Evolutionary conservation across 1,140 invertebrate genomes (phyloP).

Genomic region (Pseudomyrmex sp.): DNA sequence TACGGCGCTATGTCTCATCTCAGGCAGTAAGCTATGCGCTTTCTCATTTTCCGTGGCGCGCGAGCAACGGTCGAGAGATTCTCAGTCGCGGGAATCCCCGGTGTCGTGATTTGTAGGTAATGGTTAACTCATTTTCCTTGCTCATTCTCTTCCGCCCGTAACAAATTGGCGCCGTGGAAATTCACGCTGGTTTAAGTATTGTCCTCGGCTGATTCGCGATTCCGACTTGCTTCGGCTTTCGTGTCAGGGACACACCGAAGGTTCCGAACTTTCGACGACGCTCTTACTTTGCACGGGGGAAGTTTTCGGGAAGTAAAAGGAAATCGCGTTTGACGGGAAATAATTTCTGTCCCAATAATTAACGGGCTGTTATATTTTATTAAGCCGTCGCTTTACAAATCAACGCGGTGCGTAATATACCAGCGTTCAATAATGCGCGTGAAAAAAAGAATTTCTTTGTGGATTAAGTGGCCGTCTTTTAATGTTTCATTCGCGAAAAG

Average conservation of each 20-base stretch:
- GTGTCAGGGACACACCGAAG: conserved; percentile 28
- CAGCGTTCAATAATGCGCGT: conserved; percentile 52
- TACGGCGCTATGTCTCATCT: conserved; percentile 6
- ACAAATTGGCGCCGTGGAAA: conserved; percentile 64
- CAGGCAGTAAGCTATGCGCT: conserved; percentile 2
- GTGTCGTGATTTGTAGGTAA: conserved; percentile 72
- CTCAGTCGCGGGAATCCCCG: conserved; percentile 63
- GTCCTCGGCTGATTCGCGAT: conserved; percentile 50
- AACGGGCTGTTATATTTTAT: conserved; percentile 58
- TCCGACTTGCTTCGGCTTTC: conserved; percentile 15
- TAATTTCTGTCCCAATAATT: conserved; percentile 56
- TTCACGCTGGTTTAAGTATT: conserved; percentile 57
- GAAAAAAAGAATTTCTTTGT: conserved; percentile 58
- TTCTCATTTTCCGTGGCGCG: conserved; percentile 13
- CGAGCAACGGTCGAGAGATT: conserved; percentile 43
- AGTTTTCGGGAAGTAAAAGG: conserved; percentile 20
- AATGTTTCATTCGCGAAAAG: too few species aligned
- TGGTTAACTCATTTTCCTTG: conserved; percentile 74
- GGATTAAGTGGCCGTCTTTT: too few species aligned
- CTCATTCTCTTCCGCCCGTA: conserved; percentile 40
- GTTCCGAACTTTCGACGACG: conserved; percentile 64
- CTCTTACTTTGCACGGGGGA: conserved; percentile 6
- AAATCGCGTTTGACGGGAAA: conserved; percentile 67
- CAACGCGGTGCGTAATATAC: conserved; percentile 37
- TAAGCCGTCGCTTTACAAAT: conserved; percentile 47